Evolutionary conservation across 2,888 invertebrate genomes (phyloP).

Genomic region (Thereva unica): DNA sequence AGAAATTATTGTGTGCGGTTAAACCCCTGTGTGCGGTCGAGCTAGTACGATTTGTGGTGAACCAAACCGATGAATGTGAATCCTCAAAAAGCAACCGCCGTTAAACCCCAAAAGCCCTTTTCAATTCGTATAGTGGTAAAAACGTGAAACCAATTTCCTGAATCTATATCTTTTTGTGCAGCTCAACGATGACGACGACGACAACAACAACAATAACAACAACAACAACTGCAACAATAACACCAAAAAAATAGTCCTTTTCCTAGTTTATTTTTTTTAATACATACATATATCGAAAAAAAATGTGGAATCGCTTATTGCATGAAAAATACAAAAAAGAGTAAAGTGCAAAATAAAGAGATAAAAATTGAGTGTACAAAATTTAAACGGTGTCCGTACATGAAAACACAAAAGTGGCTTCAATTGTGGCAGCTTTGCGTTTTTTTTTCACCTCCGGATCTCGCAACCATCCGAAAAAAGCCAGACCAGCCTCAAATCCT

Average conservation of each 20-base stretch:
- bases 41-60: conserved; percentile 40
- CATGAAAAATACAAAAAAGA: conserved; percentile 43
- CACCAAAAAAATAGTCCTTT: too few relatives aligned
- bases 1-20: too few relatives aligned
- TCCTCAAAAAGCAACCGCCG: conserved; percentile 36
- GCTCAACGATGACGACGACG: too few relatives aligned
- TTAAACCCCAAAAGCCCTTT: conserved; percentile 34
- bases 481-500: conserved; percentile 32
- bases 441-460: conserved; percentile 38
- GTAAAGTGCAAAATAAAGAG: conserved; percentile 35
- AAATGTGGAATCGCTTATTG: conserved; percentile 37
- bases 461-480: conserved; percentile 19
- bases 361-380: conserved; percentile 33
- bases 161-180: background rate
- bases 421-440: conserved; percentile 48
- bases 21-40: conserved; percentile 37
- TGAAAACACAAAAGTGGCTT: conserved; percentile 48
- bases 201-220: too few relatives aligned
- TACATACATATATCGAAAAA: conserved; percentile 10
- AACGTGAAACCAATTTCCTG: conserved; percentile 25
- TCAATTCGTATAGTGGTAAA: conserved; percentile 28
- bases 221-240: too few relatives aligned
- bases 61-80: conserved; percentile 38
- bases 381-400: conserved; percentile 34
- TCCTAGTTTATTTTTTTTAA: conserved; percentile 2